Percentiles rank a stretch among this genome's conserved stretches.
phyloP scores from a whole-genome alignment of 1,140 invertebrate species.

The Neodiprion lecontei region DNA sequence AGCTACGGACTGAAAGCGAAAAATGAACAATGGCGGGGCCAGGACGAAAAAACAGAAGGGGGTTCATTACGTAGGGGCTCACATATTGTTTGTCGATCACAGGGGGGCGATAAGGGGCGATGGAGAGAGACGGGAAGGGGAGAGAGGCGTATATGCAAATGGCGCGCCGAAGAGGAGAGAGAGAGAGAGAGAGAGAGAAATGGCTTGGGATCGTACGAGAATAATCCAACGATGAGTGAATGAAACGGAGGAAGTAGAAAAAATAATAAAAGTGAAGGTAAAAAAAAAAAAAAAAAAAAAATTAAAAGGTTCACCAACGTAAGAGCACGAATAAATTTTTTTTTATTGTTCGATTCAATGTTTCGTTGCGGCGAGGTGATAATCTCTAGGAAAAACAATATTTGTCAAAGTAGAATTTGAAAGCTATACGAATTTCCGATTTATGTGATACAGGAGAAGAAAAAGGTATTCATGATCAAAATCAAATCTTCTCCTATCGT shows the following conservation, averaged over 20 bases:
- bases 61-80: slow-evolving; percentile 52
- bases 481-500: too few species aligned
- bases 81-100: slow-evolving; percentile 7
- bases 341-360: neutral
- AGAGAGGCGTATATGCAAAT: slow-evolving; percentile 52
- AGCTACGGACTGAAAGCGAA: too few species aligned
- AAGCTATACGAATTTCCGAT: too few species aligned
- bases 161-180: slow-evolving; percentile 44
- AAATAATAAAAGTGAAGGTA: neutral
- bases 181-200: slow-evolving; percentile 32
- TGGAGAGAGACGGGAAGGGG: slow-evolving; percentile 38
- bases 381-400: too few species aligned
- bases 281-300: neutral
- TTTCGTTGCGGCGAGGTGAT: too few species aligned
- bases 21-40: slow-evolving; percentile 43
- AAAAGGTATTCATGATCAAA: too few species aligned
- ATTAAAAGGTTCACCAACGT: neutral
- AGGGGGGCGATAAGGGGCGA: neutral
- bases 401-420: too few species aligned
- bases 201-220: too few species aligned
- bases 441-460: too few species aligned
- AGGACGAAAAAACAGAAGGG: slow-evolving; percentile 48
- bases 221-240: too few species aligned
- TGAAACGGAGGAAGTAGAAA: neutral
- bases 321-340: neutral